A percentile compares a stretch with the other conserved stretches of the same genome.
Conservation (phyloP, 2,888 invertebrate genomes). For the Neoaliturus tenellus region DNA sequence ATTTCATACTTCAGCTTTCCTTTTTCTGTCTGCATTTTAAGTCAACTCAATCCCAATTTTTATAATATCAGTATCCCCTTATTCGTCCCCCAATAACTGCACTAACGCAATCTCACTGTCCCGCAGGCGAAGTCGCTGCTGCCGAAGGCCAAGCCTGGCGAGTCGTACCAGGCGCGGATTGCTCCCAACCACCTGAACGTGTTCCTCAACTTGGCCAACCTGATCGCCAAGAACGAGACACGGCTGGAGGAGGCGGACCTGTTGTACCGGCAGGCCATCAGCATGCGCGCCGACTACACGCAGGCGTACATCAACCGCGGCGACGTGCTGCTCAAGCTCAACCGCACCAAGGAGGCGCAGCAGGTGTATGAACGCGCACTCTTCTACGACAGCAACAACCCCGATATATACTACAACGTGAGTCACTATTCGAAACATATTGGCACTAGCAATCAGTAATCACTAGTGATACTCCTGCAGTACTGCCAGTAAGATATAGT, state of each 20-base stretch:
- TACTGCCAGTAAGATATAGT: too few species aligned
- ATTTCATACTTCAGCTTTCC: too few species aligned
- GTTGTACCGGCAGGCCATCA: conserved; percentile 95
- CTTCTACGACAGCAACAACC: conserved; percentile 94
- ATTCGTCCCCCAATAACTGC: too few species aligned
- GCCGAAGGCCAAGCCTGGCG: conserved; percentile 94
- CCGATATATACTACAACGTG: conserved; percentile 96
- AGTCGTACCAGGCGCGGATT: conserved; percentile 96
- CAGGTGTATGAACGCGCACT: conserved; percentile 96
- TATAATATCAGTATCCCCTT: too few species aligned
- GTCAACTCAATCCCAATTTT: too few species aligned
- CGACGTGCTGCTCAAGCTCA: conserved; percentile 95
- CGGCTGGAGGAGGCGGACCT: conserved; percentile 96
- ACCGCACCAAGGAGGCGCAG: conserved; percentile 95
- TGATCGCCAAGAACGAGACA: conserved; percentile 95
- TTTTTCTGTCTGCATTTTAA: too few species aligned
- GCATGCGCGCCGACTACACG: conserved; percentile 97
- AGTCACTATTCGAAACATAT: too few species aligned
- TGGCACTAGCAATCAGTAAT: neutral
- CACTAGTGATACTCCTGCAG: too few species aligned
- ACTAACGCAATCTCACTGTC: too few species aligned
- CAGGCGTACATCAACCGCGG: conserved; percentile 98
- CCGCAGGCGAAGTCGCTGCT: conserved; percentile 87
- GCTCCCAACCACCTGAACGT: conserved; percentile 98
- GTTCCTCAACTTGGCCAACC: conserved; percentile 95